Conservation (phyloP, 2,888 invertebrate species). For the Hemithea aestivaria region DNA sequence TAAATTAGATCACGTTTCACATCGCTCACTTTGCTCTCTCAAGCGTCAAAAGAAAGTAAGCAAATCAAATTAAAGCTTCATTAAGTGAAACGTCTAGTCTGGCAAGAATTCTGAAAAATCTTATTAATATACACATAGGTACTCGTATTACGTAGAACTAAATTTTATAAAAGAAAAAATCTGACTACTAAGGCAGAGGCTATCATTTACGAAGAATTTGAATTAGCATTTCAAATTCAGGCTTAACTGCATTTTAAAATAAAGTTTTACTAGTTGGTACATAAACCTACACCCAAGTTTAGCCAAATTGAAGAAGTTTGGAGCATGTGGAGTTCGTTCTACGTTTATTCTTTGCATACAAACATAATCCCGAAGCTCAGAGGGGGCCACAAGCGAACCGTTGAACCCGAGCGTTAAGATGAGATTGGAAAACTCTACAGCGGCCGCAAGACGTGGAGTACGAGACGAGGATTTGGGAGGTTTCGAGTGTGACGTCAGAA, state of each 20-base stretch:
- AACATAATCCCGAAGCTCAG: slow-evolving; percentile 25
- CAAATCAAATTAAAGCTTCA: slow-evolving; percentile 21
- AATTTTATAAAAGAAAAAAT: no score
- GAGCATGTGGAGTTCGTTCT: slow-evolving; percentile 14
- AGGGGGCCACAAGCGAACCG: slow-evolving; percentile 29
- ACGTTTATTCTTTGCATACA: slow-evolving; percentile 29
- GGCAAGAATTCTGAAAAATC: not conserved
- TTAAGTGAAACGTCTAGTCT: slow-evolving; percentile 11
- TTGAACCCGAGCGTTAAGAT: slow-evolving; percentile 30
- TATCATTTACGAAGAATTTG: slow-evolving; percentile 1
- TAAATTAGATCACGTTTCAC: slow-evolving; percentile 46
- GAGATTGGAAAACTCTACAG: slow-evolving; percentile 37
- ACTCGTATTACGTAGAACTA: no score
- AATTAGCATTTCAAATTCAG: slow-evolving; percentile 4
- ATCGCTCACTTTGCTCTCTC: slow-evolving; percentile 32
- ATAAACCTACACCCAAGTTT: no score
- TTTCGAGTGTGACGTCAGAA: slow-evolving; percentile 69
- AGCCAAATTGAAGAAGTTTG: slow-evolving; percentile 23
- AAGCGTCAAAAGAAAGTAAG: slow-evolving; percentile 20
- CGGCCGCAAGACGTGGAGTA: slow-evolving; percentile 52
- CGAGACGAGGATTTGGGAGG: slow-evolving; percentile 54
- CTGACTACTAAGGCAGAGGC: no score
- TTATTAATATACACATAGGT: no score
- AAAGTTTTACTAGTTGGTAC: no score
- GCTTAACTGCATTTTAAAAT: slow-evolving; percentile 10